Evolutionary conservation across 2,797 vertebrate species (phyloP), one percentile per base, ranked within the genome.

Genomic region (Syngnathus acus): DNA sequence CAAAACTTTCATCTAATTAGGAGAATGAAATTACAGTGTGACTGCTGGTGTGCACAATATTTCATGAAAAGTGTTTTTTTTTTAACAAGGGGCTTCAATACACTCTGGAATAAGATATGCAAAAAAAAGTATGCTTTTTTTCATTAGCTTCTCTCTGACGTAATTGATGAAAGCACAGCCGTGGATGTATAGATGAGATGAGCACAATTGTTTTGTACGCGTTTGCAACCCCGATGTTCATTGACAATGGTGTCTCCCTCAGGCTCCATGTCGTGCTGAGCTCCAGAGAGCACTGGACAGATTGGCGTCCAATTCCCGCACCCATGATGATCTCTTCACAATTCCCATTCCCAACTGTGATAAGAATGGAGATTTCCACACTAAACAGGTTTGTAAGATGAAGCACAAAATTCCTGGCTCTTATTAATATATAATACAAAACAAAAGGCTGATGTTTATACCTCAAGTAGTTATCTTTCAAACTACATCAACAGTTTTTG

Each of bases 261-360:
- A 95, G 92, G 95, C 95, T 65, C 92, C 93, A 0, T 97, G 95
- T 77, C 94, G 95, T 64, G 93, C 93, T 0, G 94, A 96, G 82
- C 90, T 97, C 32, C 94, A 95, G 78, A 87, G 94, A 78, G 94
- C 94, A 0, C 68, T 96, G 86, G 94, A 96, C 82, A 85, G 93
- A 63, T 78, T 97, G 87, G 92, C 93, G 0, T 93, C 94, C 0
- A 94, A 94, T 74, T 90, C 88, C 69, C 93, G 94, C 55, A 96
- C 95, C 0, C 95, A 95, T 0, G 95, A 96, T 51, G 95, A 95
- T 68, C 90, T 97, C 72, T 94, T 94, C 10, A 90, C 91, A 64
- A 95, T 95, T 84, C 94, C 94, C 69, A 96, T 97, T 70, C 95
- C 95, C 75, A 97, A 96, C 92, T 97, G 95, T 64, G 95, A 96